Conservation (phyloP, 2,888 invertebrate genomes). For the Diogma glabrata region DNA sequence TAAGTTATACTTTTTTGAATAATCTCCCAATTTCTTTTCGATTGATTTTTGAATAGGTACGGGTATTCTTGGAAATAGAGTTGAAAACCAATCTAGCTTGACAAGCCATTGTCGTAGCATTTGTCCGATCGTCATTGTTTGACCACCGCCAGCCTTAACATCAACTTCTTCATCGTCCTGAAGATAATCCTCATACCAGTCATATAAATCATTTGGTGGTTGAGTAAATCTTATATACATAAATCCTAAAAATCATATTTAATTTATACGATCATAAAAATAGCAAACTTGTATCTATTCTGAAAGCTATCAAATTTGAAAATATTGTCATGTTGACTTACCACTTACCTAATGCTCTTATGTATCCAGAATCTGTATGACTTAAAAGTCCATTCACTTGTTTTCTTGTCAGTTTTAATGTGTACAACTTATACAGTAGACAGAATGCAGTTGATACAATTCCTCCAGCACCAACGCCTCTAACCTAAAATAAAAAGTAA, state of each 20-base stretch:
- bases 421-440: slow-evolving; percentile 95
- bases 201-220: slow-evolving; percentile 88
- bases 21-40: slow-evolving; percentile 59
- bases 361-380: slow-evolving; percentile 94
- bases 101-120: slow-evolving; percentile 85
- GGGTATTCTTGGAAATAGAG: slow-evolving; percentile 95
- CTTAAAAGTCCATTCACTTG: slow-evolving; percentile 92
- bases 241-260: slow-evolving; percentile 40
- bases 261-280: not conserved
- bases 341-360: slow-evolving; percentile 77
- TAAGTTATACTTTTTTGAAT: slow-evolving; percentile 40
- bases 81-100: slow-evolving; percentile 98
- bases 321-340: slow-evolving; percentile 25
- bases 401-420: slow-evolving; percentile 90
- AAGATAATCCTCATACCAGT: slow-evolving; percentile 94
- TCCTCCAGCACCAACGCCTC: slow-evolving; percentile 98
- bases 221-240: slow-evolving; percentile 87
- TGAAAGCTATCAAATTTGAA: not conserved
- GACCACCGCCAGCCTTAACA: slow-evolving; percentile 95
- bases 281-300: not conserved
- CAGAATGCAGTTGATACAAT: slow-evolving; percentile 99
- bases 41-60: slow-evolving; percentile 93
- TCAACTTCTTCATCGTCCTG: slow-evolving; percentile 96
- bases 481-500: slow-evolving; percentile 54
- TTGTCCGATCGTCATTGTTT: slow-evolving; percentile 73